phyloP scores from a whole-genome alignment of 2,888 invertebrate genomes.

The Campoletis raptor region DNA sequence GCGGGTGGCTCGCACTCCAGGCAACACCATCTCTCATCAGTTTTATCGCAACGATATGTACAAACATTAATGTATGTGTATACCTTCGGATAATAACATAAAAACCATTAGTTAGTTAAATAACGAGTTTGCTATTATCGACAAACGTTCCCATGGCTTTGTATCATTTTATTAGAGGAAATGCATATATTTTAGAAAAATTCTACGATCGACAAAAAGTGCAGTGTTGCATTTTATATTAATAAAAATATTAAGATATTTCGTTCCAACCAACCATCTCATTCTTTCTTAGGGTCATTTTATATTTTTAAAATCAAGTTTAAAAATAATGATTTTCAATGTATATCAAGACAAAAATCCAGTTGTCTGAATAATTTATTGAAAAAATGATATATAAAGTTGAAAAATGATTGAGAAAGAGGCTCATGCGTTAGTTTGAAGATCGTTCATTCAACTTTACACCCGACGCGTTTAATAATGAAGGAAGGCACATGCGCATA shows the following conservation, averaged over 20 bases:
- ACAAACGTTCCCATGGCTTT: slow-evolving; percentile 29
- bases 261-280: background rate
- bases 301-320: too few species aligned
- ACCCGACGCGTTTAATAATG: slow-evolving; percentile 64
- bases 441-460: slow-evolving; percentile 65
- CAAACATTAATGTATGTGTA: background rate
- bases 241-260: background rate
- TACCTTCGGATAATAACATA: background rate
- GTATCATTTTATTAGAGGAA: slow-evolving; percentile 14
- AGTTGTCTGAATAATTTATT: slow-evolving; percentile 4
- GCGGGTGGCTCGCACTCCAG: slow-evolving; percentile 62
- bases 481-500: slow-evolving; percentile 50
- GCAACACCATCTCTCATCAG: slow-evolving; percentile 63
- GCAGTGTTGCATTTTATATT: background rate
- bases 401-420: slow-evolving; percentile 13
- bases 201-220: background rate
- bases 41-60: slow-evolving; percentile 50
- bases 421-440: slow-evolving; percentile 30
- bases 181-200: background rate
- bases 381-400: slow-evolving; percentile 15
- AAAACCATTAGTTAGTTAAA: slow-evolving; percentile 58
- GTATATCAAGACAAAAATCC: background rate
- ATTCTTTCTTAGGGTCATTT: background rate
- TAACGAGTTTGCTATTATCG: slow-evolving; percentile 57
- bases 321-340: background rate